These are phyloP conservation scores for Limenitis arthemis DNA, from an alignment of 2,888 invertebrate genomes.

Conservation along the genomic window DNA sequence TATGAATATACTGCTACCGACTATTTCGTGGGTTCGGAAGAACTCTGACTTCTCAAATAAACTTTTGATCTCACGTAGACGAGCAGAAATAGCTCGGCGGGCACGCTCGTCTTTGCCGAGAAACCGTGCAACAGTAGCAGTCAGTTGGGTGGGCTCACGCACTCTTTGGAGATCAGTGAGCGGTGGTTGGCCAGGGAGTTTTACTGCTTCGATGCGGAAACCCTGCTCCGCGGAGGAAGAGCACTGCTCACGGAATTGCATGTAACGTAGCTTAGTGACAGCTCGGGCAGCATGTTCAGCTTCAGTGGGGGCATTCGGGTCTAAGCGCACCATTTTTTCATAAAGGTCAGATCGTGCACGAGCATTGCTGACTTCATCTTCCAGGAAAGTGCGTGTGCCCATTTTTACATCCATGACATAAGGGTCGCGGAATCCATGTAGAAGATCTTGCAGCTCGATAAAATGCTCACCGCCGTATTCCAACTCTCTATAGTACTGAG, in stretches of 20 bases:
- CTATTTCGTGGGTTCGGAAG: conserved; percentile 91
- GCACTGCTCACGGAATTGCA: conserved; percentile 95
- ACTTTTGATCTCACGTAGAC: conserved; percentile 82
- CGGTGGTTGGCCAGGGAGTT: conserved; percentile 85
- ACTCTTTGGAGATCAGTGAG: conserved; percentile 92
- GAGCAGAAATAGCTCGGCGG: conserved; percentile 77
- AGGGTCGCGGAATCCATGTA: conserved; percentile 92
- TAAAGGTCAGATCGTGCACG: conserved; percentile 90
- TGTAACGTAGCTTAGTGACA: conserved; percentile 96
- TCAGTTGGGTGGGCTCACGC: conserved; percentile 82
- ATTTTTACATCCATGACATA: conserved; percentile 98
- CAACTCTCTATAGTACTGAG: conserved; percentile 87
- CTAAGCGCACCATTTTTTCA: conserved; percentile 95
- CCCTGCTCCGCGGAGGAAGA: conserved; percentile 95
- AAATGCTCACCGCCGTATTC: conserved; percentile 86
- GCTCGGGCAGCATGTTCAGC: conserved; percentile 87
- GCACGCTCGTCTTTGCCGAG: conserved; percentile 76
- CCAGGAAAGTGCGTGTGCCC: conserved; percentile 95
- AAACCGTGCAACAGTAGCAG: conserved; percentile 82
- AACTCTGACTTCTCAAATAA: conserved; percentile 88
- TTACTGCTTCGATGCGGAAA: conserved; percentile 96
- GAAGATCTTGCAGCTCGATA: conserved; percentile 95
- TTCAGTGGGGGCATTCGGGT: conserved; percentile 87
- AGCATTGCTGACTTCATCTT: conserved; percentile 93
- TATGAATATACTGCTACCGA: conserved; percentile 94